Evolutionary conservation across 2,888 invertebrate genomes (phyloP), one percentile per base, ranked within the genome.

Genomic region (Eupeodes luniger): DNA sequence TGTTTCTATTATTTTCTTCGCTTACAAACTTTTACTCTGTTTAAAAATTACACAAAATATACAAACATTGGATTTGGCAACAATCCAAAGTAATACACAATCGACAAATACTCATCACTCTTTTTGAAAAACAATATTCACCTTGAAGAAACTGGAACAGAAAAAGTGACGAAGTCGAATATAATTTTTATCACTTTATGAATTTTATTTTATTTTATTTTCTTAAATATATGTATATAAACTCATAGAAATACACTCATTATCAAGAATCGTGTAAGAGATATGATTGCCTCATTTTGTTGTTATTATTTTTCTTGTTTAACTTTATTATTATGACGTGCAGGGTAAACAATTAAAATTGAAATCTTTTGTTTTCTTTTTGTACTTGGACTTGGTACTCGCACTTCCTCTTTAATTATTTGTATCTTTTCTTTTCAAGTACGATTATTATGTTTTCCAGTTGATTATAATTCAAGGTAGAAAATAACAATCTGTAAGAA

Each of bases 1-100:
- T 27, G 27, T 27, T 27, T 69, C n/a, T 55, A 5, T 64, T 62
- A 49, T 47, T 61, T n/a, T 14, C 12, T 66, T 27, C 55, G 44
- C 51, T 57, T 36, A 16, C 27, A 57, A 57, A 77, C 55, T 12
- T 57, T 77, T 27, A 27, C 34, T 10, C 19, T 34, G 55, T 62
- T 19, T 6, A 14, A 34, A 57, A 66, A 69, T 66, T 55, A 76
- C n/a, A 19, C 16, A 19, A 67, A 11, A 62, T 40, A 61, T 61
- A 61, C 1, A 47, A 83, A 53, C 19, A 69, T 72, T 85, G 85
- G 81, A n/a, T 62, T 72, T 85, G 85, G 85, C 85, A 36, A 70
- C 27, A 47, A 36, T 72, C 85, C 85, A 85, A 66, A 53, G 72
- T 4, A 62, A 69, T 75, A 64, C 44, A 78, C 74, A 79, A 84